Conservation (phyloP, 2,888 invertebrate genomes). For the Temnothorax unifasciatus region DNA sequence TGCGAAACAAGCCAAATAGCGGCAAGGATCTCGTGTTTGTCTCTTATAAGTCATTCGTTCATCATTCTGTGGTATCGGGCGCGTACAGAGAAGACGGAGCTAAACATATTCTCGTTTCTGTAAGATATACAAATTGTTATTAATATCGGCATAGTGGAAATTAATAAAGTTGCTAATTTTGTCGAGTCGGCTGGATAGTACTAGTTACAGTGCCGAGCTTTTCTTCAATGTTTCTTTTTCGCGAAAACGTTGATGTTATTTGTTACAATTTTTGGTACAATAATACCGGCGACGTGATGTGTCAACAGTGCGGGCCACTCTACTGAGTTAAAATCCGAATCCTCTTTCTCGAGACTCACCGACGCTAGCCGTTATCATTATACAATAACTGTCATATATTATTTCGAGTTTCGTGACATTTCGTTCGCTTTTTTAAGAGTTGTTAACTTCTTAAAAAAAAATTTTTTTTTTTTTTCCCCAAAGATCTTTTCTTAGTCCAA, state of each 20-base stretch:
- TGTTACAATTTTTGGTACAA: conserved; percentile 14
- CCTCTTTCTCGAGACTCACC: conserved; percentile 6
- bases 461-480: no score
- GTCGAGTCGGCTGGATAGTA: background rate
- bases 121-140: conserved; percentile 19
- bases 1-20: background rate
- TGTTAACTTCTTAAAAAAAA: no score
- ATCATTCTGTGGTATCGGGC: background rate
- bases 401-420: conserved; percentile 3
- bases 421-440: background rate
- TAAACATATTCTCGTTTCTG: background rate
- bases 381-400: conserved; percentile 22
- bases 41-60: background rate
- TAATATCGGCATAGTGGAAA: background rate
- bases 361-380: background rate
- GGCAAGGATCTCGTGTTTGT: background rate
- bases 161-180: background rate
- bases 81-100: background rate
- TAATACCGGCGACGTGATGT: background rate
- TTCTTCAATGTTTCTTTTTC: background rate
- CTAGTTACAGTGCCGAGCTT: background rate
- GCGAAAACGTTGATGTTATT: background rate
- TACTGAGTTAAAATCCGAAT: background rate
- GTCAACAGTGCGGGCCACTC: background rate
- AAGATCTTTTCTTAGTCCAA: no score